Evolutionary conservation across 2,113 vertebrate species (phyloP).

Genomic region (Carettochelys insculpta): DNA sequence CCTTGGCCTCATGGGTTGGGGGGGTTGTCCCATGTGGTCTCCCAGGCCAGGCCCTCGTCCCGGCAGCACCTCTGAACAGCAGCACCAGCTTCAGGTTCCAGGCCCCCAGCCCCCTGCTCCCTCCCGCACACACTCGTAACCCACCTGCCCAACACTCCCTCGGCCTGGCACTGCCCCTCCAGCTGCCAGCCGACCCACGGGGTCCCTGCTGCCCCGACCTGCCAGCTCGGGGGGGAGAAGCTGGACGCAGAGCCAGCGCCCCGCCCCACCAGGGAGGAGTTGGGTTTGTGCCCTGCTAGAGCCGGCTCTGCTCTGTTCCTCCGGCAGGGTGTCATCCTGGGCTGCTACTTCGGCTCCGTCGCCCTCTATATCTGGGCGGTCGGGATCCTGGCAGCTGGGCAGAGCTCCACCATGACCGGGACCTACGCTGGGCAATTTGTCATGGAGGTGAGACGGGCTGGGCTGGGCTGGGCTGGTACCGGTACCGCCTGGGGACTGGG

Average conservation of each 20-base stretch:
- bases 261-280: background rate
- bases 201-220: too few species aligned
- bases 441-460: conserved; percentile 79
- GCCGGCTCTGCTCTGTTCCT: background rate
- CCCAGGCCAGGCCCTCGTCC: background rate
- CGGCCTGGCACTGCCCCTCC: background rate
- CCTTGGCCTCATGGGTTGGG: fast-evolving
- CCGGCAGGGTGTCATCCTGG: conserved; percentile 78
- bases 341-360: conserved; percentile 75
- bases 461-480: background rate
- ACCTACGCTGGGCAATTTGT: conserved; percentile 85
- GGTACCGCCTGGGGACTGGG: too few species aligned
- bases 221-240: background rate
- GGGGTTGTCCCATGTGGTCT: background rate
- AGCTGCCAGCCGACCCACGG: background rate
- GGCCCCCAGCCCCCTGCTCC: background rate
- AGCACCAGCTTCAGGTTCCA: too few species aligned
- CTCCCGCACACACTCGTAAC: too few species aligned
- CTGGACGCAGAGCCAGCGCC: background rate
- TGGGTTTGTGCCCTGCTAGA: background rate
- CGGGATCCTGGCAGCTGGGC: conserved; percentile 80
- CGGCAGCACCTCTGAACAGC: background rate
- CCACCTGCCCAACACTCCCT: background rate
- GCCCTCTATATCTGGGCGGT: conserved; percentile 84
- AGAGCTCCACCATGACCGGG: conserved; percentile 85